These are phyloP conservation scores for Dinomys branickii DNA, from an alignment of 2,113 vertebrate genomes.

Conservation along the genomic window DNA sequence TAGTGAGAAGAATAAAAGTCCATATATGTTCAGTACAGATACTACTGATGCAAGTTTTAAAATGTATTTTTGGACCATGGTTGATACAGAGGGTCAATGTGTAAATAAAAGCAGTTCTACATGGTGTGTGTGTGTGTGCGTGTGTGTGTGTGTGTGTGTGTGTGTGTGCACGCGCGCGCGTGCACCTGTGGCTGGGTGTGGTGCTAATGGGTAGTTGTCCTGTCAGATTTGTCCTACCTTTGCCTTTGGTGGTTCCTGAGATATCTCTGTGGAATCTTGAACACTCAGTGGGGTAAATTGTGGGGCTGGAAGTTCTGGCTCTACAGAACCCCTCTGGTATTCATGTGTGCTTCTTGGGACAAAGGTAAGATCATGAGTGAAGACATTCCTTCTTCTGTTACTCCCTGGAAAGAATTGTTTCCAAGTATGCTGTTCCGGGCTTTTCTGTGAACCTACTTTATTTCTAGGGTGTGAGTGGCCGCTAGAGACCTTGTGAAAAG, in stretches of 20 bases:
- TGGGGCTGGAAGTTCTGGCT: neutral
- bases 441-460: neutral
- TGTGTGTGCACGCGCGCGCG: no score
- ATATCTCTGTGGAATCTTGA: neutral
- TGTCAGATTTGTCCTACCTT: neutral
- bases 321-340: neutral
- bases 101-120: neutral
- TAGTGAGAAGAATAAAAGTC: neutral
- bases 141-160: neutral
- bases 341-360: neutral
- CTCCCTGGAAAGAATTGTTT: neutral
- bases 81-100: neutral
- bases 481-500: neutral
- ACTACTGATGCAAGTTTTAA: neutral
- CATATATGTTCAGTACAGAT: neutral
- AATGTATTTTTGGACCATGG: neutral
- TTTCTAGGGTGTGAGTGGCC: neutral
- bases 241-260: neutral
- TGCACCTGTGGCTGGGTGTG: neutral
- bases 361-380: neutral
- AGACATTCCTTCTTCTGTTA: neutral
- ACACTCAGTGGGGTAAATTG: neutral
- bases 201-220: neutral
- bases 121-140: neutral
- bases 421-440: neutral